Evolutionary conservation across 2,888 invertebrate genomes (phyloP).

Genomic region (Ditylenchus weischeri): DNA sequence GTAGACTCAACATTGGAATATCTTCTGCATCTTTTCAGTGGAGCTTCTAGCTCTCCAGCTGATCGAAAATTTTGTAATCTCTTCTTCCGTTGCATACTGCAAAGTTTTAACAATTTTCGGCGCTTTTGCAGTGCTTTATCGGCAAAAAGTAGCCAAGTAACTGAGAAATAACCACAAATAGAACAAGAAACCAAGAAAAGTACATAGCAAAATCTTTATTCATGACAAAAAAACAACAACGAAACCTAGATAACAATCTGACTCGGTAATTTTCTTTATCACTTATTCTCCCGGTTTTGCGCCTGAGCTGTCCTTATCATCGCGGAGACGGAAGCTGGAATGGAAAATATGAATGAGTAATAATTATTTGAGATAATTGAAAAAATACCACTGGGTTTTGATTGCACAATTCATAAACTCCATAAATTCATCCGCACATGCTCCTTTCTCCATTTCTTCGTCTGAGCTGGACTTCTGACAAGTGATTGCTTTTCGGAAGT

Average conservation of each 20-base stretch:
- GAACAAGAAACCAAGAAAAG: no score
- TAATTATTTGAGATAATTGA: neutral
- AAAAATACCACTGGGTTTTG: conserved; percentile 42
- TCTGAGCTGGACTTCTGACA: conserved; percentile 51
- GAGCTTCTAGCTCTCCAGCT: no score
- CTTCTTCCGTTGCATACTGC: no score
- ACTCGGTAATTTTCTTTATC: neutral
- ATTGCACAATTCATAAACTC: conserved; percentile 55
- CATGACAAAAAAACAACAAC: conserved; percentile 5
- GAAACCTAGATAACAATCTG: neutral
- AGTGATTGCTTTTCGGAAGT: conserved; percentile 52
- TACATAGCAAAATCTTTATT: neutral
- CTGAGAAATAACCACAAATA: no score
- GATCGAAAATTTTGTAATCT: no score
- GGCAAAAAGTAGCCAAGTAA: no score
- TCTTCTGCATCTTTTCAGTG: no score
- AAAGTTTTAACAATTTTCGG: no score
- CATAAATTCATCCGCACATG: conserved; percentile 53
- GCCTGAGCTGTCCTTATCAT: no score
- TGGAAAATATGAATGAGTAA: neutral
- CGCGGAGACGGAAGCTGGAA: conserved; percentile 3
- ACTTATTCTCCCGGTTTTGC: no score
- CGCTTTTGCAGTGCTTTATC: no score
- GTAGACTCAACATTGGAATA: no score
- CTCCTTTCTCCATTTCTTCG: conserved; percentile 50